Conservation (phyloP, 1,140 invertebrate species). For the Littorina saxatilis region DNA sequence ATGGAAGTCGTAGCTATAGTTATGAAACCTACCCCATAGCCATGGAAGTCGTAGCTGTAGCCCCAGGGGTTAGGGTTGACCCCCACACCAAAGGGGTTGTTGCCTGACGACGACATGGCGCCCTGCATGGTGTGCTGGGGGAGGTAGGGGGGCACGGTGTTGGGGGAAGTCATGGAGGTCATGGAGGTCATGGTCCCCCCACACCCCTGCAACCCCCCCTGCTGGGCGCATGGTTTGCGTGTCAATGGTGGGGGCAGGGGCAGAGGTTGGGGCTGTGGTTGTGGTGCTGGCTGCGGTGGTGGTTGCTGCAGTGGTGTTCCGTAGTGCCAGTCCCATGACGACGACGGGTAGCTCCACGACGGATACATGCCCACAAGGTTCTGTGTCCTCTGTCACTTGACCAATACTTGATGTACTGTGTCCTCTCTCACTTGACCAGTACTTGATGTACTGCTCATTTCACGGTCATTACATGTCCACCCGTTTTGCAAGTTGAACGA, state of each 20-base stretch:
- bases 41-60: conserved; percentile 22
- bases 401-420: too few relatives aligned
- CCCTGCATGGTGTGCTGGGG: neutral
- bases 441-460: too few relatives aligned
- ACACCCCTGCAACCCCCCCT: neutral
- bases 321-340: conserved; percentile 39
- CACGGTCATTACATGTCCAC: too few relatives aligned
- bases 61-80: conserved; percentile 13
- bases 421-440: too few relatives aligned
- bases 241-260: conserved; percentile 19
- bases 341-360: conserved; percentile 27
- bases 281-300: conserved; percentile 7
- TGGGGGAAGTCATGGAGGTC: neutral
- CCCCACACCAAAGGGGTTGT: neutral
- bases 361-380: conserved; percentile 19
- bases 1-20: conserved; percentile 28
- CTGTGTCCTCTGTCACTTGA: too few relatives aligned
- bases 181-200: conserved; percentile 5
- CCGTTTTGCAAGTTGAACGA: too few relatives aligned
- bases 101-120: neutral
- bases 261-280: neutral
- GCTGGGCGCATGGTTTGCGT: conserved; percentile 22
- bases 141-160: neutral
- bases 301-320: conserved; percentile 34
- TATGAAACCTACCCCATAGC: conserved; percentile 13